Conservation (phyloP, 2,113 vertebrate species). For the Prietella phreatophila region DNA sequence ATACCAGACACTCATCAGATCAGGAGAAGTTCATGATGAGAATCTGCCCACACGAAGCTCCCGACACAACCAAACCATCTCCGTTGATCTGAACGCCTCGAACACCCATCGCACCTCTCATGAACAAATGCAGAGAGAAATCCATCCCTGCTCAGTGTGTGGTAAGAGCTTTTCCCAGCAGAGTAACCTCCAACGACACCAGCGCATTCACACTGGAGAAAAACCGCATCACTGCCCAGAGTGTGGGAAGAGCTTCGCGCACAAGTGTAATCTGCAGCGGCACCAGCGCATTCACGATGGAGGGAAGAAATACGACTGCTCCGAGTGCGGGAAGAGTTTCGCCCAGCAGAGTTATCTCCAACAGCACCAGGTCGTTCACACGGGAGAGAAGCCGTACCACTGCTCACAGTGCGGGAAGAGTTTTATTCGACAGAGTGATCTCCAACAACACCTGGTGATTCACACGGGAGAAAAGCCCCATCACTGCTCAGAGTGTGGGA, state of each 20-base stretch:
- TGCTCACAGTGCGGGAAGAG: neutral
- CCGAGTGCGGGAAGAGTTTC: neutral
- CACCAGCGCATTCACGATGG: neutral
- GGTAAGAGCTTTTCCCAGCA: constrained; percentile 9
- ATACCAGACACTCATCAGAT: neutral
- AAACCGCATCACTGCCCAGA: neutral
- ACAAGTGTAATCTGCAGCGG: neutral
- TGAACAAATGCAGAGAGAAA: neutral
- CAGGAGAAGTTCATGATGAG: neutral
- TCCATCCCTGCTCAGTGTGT: neutral
- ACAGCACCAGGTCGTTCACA: neutral
- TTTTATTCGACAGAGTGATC: neutral
- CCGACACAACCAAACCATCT: neutral
- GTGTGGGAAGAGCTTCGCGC: neutral
- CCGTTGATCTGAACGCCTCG: neutral
- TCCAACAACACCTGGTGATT: neutral
- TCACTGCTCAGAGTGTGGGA: neutral
- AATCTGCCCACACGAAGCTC: neutral
- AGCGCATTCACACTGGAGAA: neutral
- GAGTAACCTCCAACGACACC: neutral
- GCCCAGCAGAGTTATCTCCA: neutral
- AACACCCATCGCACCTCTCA: neutral
- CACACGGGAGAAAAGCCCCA: constrained; percentile 9
- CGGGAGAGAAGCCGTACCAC: neutral
- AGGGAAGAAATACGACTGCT: neutral